These are phyloP conservation scores for Pediacus dermestoides DNA, from an alignment of 2,888 invertebrate species.

Conservation along the genomic window DNA sequence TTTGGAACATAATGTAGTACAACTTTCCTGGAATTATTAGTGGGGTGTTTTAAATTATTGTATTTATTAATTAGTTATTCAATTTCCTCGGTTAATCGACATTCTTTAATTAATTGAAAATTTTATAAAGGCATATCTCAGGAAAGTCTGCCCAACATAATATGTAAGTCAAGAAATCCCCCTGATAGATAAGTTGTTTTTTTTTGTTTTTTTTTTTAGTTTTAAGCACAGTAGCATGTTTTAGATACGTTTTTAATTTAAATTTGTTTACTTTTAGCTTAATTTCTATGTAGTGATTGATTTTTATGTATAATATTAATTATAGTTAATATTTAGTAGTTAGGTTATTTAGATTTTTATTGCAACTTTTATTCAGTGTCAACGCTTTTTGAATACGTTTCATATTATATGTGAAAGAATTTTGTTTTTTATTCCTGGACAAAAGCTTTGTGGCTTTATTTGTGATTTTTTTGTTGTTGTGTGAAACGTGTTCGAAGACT, in stretches of 20 bases:
- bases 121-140: constrained; percentile 43
- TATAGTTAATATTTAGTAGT: constrained; percentile 35
- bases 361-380: constrained; percentile 34
- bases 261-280: constrained; percentile 32
- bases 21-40: constrained; percentile 3
- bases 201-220: constrained; percentile 32
- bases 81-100: constrained; percentile 8
- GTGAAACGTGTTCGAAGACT: constrained; percentile 27
- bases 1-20: constrained; percentile 6
- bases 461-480: constrained; percentile 19
- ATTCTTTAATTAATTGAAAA: constrained; percentile 17
- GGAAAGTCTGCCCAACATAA: constrained; percentile 47
- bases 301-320: no score
- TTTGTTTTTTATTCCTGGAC: constrained; percentile 1
- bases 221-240: constrained; percentile 45
- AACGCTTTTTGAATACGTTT: constrained; percentile 38
- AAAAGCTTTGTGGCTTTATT: constrained; percentile 11
- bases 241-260: constrained; percentile 26
- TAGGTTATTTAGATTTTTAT: constrained; percentile 34
- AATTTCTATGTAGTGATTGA: constrained; percentile 27
- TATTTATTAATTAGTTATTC: not conserved
- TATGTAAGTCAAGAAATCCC: constrained; percentile 44
- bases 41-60: constrained; percentile 2
- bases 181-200: constrained; percentile 22
- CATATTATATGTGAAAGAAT: constrained; percentile 17